Percentiles rank a stretch among this genome's conserved stretches.
Evolutionary conservation across 2,888 invertebrate genomes (phyloP).

Genomic region (Orthonychiurus folsomi): DNA sequence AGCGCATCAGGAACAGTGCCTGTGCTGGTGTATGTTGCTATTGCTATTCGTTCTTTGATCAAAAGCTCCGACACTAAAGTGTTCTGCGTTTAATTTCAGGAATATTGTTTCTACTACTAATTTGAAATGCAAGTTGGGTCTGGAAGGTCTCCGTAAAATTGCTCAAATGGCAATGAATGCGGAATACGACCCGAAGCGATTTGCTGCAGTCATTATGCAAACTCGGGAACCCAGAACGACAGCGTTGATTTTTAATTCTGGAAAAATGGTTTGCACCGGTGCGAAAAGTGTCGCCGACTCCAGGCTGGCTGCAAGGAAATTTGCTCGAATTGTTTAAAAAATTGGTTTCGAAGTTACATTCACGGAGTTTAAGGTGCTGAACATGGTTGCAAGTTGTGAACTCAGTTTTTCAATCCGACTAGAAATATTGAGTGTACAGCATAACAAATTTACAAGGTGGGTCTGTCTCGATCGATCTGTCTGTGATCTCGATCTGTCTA

Average conservation of each 20-base stretch:
- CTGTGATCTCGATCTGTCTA: too few species aligned
- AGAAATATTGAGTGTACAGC: constrained; percentile 70
- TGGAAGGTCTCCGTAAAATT: constrained; percentile 93
- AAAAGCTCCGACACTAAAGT: too few species aligned
- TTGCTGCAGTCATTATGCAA: constrained; percentile 97
- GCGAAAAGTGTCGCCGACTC: constrained; percentile 76
- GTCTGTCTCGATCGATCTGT: too few species aligned
- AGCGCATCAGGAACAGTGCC: too few species aligned
- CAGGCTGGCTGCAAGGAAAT: constrained; percentile 67
- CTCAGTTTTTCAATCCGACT: constrained; percentile 75
- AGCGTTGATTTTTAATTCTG: constrained; percentile 71
- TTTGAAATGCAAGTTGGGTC: constrained; percentile 85
- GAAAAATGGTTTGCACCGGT: constrained; percentile 81
- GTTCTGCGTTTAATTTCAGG: constrained; percentile 52
- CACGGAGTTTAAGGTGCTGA: constrained; percentile 71
- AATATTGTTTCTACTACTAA: constrained; percentile 98
- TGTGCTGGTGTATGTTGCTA: too few species aligned
- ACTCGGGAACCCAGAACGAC: constrained; percentile 73
- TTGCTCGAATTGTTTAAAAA: constrained; percentile 72
- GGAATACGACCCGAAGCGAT: constrained; percentile 97
- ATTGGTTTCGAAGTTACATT: constrained; percentile 68
- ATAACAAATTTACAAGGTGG: constrained; percentile 63
- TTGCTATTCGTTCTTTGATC: too few species aligned
- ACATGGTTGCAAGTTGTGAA: constrained; percentile 80
- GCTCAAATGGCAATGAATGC: constrained; percentile 96